Evolutionary conservation across 2,113 vertebrate genomes (phyloP).

Genomic region (Colaptes auratus): DNA sequence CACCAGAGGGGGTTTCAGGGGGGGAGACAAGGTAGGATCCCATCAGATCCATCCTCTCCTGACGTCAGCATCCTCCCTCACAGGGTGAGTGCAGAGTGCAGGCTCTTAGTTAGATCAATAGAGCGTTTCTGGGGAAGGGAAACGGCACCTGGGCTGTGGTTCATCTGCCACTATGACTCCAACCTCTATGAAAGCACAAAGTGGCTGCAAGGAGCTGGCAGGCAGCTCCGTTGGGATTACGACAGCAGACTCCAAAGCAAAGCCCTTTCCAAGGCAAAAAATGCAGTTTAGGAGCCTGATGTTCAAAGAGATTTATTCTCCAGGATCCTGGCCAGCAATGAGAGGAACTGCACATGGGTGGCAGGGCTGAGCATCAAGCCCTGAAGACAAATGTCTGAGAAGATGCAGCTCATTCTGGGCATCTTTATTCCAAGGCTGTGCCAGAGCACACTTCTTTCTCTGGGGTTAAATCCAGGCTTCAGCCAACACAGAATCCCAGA

Average conservation of each 20-base stretch:
- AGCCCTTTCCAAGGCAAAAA: background rate
- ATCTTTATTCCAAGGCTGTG: background rate
- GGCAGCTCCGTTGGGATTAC: background rate
- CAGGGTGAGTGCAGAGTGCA: background rate
- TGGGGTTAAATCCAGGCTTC: background rate
- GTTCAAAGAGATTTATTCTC: background rate
- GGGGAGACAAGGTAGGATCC: background rate
- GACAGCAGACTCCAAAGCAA: background rate
- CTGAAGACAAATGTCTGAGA: background rate
- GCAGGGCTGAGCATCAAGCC: background rate
- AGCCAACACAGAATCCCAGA: background rate
- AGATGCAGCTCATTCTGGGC: background rate
- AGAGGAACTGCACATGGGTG: constrained; percentile 5
- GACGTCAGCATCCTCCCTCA: background rate
- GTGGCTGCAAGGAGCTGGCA: background rate
- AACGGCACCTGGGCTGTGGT: background rate
- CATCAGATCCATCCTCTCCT: background rate
- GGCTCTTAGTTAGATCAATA: fast-evolving
- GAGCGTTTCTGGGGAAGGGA: background rate
- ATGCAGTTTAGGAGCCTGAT: background rate
- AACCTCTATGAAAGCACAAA: background rate
- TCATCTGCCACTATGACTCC: background rate
- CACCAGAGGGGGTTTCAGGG: background rate
- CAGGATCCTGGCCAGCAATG: background rate
- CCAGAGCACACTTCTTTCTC: background rate